phyloP scores from a whole-genome alignment of 2,888 invertebrate genomes.

The Agrochola circellaris region DNA sequence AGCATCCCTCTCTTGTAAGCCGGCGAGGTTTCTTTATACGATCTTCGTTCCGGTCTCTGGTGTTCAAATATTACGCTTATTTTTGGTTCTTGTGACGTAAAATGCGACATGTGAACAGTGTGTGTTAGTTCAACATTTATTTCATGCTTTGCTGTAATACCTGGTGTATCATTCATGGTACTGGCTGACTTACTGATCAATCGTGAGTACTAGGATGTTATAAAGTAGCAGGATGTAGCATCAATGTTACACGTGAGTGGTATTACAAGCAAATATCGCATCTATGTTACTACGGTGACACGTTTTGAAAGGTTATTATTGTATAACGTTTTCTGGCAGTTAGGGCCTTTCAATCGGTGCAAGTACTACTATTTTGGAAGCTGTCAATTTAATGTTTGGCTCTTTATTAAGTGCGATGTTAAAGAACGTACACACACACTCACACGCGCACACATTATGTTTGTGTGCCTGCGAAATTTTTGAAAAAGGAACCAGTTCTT shows the following conservation, averaged over 20 bases:
- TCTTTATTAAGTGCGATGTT: slow-evolving; percentile 75
- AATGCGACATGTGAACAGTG: slow-evolving; percentile 82
- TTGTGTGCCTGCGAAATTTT: slow-evolving; percentile 81
- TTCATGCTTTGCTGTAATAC: slow-evolving; percentile 77
- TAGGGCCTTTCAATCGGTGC: slow-evolving; percentile 65
- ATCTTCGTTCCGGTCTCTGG: slow-evolving; percentile 88
- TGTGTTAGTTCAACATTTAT: slow-evolving; percentile 87
- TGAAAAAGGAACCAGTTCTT: slow-evolving; percentile 62
- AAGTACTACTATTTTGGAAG: slow-evolving; percentile 62
- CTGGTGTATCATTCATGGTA: slow-evolving; percentile 63
- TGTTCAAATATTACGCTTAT: slow-evolving; percentile 78
- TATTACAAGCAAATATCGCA: slow-evolving; percentile 71
- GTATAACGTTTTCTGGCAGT: slow-evolving; percentile 11
- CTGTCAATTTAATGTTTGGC: slow-evolving; percentile 65
- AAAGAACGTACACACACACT: slow-evolving; percentile 87
- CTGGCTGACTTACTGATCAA: slow-evolving; percentile 19
- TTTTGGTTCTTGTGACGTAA: slow-evolving; percentile 73
- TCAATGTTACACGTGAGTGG: slow-evolving; percentile 63
- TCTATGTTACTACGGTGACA: slow-evolving; percentile 70
- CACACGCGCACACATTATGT: slow-evolving; percentile 83
- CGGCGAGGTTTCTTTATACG: slow-evolving; percentile 85
- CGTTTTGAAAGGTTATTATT: slow-evolving; percentile 62
- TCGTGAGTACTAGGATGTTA: slow-evolving; percentile 30
- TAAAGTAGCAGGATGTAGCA: slow-evolving; percentile 59
- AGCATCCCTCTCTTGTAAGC: slow-evolving; percentile 84